phyloP scores from a whole-genome alignment of 2,113 vertebrate genomes.

The Micromys minutus region DNA sequence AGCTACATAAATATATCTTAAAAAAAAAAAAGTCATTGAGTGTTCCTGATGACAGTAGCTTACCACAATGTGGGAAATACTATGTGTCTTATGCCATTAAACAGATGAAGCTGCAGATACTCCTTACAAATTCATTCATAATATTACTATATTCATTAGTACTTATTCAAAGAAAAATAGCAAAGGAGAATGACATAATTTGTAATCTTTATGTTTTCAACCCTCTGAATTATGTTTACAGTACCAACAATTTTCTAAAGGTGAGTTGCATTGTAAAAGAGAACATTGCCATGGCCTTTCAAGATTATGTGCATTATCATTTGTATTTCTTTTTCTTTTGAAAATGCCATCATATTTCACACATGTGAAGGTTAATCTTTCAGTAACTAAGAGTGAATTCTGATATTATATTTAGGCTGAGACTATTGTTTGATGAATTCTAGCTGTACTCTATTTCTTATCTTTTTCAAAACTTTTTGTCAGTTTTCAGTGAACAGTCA shows the following conservation, averaged over 20 bases:
- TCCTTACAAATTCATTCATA: neutral
- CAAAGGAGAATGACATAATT: neutral
- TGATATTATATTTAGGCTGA: too few species aligned
- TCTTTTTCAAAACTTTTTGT: too few species aligned
- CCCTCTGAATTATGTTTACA: neutral
- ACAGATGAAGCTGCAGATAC: neutral
- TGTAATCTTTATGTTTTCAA: neutral
- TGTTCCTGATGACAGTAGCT: neutral
- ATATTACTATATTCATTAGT: neutral
- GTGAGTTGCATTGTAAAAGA: neutral
- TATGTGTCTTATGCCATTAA: neutral
- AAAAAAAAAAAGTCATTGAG: too few species aligned
- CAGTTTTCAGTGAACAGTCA: too few species aligned
- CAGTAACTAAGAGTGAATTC: too few species aligned
- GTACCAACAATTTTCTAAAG: neutral
- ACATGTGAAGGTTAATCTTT: too few species aligned
- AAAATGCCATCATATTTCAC: too few species aligned
- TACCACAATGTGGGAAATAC: neutral
- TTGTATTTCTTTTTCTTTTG: too few species aligned
- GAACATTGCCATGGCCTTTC: too few species aligned
- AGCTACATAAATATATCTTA: neutral
- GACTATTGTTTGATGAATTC: too few species aligned
- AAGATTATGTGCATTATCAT: too few species aligned
- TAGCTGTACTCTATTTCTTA: too few species aligned
- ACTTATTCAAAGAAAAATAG: neutral